Evolutionary conservation across 2,888 invertebrate genomes (phyloP).

Genomic region (Erebia ligea): DNA sequence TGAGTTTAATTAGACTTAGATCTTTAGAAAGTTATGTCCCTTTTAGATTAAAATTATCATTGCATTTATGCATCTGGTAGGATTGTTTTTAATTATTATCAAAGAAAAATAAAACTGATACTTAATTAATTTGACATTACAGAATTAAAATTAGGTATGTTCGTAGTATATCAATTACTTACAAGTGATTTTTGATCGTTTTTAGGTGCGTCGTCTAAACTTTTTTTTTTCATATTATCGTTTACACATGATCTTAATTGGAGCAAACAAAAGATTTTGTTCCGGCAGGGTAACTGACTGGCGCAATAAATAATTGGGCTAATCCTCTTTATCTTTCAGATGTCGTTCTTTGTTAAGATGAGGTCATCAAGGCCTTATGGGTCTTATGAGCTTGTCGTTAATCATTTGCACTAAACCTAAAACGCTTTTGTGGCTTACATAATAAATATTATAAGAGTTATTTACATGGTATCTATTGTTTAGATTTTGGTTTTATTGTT

Average conservation of each 20-base stretch:
- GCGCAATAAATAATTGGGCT: constrained; percentile 34
- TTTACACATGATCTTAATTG: constrained; percentile 33
- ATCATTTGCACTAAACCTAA: neutral
- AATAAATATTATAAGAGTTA: neutral
- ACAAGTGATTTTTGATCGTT: too few relatives aligned
- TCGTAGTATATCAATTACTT: too few relatives aligned
- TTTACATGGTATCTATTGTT: neutral
- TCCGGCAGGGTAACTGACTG: constrained; percentile 26
- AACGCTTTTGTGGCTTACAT: neutral
- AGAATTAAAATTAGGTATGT: too few relatives aligned
- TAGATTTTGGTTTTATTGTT: neutral
- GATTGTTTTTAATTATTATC: too few relatives aligned
- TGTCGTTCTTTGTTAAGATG: constrained; percentile 12
- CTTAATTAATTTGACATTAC: too few relatives aligned
- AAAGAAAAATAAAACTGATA: too few relatives aligned
- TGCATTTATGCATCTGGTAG: too few relatives aligned
- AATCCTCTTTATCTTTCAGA: constrained; percentile 26
- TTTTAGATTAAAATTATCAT: too few relatives aligned
- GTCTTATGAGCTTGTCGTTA: constrained; percentile 13
- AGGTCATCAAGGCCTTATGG: constrained; percentile 15
- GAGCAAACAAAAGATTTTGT: constrained; percentile 32
- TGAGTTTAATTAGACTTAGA: too few relatives aligned
- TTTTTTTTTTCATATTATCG: constrained; percentile 19
- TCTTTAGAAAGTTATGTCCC: too few relatives aligned
- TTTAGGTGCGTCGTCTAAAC: too few relatives aligned